Evolutionary conservation across 2,888 invertebrate genomes (phyloP), one percentile per base, ranked within the genome.

Genomic region (Thymelicus acteon): DNA sequence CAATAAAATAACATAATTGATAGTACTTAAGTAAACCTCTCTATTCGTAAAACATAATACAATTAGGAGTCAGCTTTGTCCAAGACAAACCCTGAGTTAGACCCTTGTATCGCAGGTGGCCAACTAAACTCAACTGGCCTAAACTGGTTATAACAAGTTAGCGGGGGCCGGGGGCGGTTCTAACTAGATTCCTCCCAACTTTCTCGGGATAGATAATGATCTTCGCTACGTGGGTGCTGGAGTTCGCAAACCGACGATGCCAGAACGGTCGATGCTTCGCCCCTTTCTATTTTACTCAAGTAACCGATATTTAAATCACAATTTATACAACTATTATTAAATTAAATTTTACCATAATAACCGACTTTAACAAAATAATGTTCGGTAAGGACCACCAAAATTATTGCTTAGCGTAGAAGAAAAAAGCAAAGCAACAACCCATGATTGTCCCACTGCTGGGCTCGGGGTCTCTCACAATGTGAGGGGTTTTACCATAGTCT

Each of bases 91-190:
- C 82, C 72, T 73, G 79, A 88, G 85, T 89, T 88, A 79, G 83
- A 40, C 47, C 76, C 84, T 88, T 89, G 90, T 91, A 90, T 91
- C 87, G 88, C 88, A 89, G 91, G 90, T 89, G 88, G 82, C 84
- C 85, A 87, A 86, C 90, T 89, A 88, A 87, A 87, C 87, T 79
- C 83, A 89, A 90, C 91, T 90, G 85, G 86, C 86, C 86, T 88
- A 91, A 92, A 92, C 91, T 88, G 89, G 91, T 91, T 92, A 92
- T 90, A 92, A 89, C 92, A 90, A 91, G 92, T 92, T 91, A 86
- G 81, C 79, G 73, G 67, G 74, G 75, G 72, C 83, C 79, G 74
- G 79, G 77, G 79, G 77, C 78, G 82, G 85, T 80, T 80, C 85
- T 91, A 92, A 91, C 91, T 91, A 88, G 90, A 90, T 91, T 89